These are phyloP conservation scores for Apocrypta bakeri DNA, from an alignment of 1,140 invertebrate genomes.

Conservation along the genomic window DNA sequence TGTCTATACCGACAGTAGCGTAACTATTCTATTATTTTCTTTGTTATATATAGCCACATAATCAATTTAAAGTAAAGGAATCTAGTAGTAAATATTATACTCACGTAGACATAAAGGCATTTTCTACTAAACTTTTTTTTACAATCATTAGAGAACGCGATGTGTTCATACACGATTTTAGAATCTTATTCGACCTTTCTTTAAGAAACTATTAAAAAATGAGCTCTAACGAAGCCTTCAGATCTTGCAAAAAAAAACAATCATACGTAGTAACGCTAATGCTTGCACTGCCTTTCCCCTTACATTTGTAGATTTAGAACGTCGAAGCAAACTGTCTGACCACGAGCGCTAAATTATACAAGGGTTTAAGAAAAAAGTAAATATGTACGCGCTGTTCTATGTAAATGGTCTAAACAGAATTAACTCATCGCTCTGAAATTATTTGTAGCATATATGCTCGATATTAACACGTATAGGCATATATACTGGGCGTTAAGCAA, in stretches of 20 bases:
- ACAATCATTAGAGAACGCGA: slow-evolving; percentile 27
- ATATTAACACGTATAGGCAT: background rate
- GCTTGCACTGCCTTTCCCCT: slow-evolving; percentile 64
- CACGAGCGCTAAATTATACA: slow-evolving; percentile 47
- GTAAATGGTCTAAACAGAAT: slow-evolving; percentile 45
- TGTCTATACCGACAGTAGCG: no score
- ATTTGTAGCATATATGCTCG: background rate
- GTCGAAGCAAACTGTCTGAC: slow-evolving; percentile 55
- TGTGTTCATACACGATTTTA: slow-evolving; percentile 9
- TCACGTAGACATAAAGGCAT: slow-evolving; percentile 5
- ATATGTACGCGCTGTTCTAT: slow-evolving; percentile 45
- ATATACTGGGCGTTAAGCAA: background rate
- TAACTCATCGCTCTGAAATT: slow-evolving; percentile 7
- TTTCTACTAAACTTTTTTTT: slow-evolving; percentile 28
- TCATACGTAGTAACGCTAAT: slow-evolving; percentile 50
- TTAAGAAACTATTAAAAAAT: slow-evolving; percentile 17
- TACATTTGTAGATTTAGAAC: slow-evolving; percentile 31
- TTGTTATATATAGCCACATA: background rate
- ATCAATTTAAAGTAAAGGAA: background rate
- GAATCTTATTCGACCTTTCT: slow-evolving; percentile 8
- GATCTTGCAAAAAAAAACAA: slow-evolving; percentile 38
- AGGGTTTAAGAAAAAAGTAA: slow-evolving; percentile 17
- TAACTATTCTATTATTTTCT: background rate
- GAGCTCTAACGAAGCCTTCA: slow-evolving; percentile 28
- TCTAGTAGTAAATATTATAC: background rate